A percentile compares a stretch with the other conserved stretches of the same genome.
phyloP scores from a whole-genome alignment of 2,888 invertebrate genomes.

The Vesta saturnalis region DNA sequence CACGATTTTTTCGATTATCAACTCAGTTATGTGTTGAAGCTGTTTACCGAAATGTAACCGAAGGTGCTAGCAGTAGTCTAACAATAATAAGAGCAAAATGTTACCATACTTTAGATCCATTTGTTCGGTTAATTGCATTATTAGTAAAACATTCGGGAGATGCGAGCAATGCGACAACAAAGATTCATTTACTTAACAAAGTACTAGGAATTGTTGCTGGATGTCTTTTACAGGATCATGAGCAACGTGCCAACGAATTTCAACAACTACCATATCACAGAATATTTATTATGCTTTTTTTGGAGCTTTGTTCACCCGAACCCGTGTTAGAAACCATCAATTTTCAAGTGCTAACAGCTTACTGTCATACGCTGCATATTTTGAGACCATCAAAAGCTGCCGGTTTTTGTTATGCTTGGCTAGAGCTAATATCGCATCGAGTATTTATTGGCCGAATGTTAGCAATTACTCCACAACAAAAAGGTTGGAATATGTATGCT shows the following conservation, averaged over 20 bases:
- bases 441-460: slow-evolving; percentile 95
- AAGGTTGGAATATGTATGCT: slow-evolving; percentile 98
- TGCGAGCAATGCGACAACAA: slow-evolving; percentile 90
- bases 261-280: slow-evolving; percentile 98
- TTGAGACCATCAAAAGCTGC: slow-evolving; percentile 93
- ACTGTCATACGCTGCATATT: slow-evolving; percentile 95
- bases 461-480: slow-evolving; percentile 90
- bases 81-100: slow-evolving; percentile 84
- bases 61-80: slow-evolving; percentile 32
- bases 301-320: slow-evolving; percentile 95
- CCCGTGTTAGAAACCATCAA: slow-evolving; percentile 94
- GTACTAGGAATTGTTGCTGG: slow-evolving; percentile 95
- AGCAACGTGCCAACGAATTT: slow-evolving; percentile 88
- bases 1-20: slow-evolving; percentile 95
- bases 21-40: slow-evolving; percentile 97
- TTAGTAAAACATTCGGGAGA: slow-evolving; percentile 96
- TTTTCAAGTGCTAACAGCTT: slow-evolving; percentile 93
- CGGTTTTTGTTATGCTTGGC: slow-evolving; percentile 98
- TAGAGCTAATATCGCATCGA: slow-evolving; percentile 96
- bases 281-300: slow-evolving; percentile 94
- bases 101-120: slow-evolving; percentile 95
- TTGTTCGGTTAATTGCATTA: slow-evolving; percentile 91
- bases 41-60: slow-evolving; percentile 74
- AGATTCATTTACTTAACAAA: slow-evolving; percentile 96
- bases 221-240: slow-evolving; percentile 95